Base-by-base conservation (phyloP, 2,113 vertebrate genomes). In the Melanocharis versteri region DNA sequence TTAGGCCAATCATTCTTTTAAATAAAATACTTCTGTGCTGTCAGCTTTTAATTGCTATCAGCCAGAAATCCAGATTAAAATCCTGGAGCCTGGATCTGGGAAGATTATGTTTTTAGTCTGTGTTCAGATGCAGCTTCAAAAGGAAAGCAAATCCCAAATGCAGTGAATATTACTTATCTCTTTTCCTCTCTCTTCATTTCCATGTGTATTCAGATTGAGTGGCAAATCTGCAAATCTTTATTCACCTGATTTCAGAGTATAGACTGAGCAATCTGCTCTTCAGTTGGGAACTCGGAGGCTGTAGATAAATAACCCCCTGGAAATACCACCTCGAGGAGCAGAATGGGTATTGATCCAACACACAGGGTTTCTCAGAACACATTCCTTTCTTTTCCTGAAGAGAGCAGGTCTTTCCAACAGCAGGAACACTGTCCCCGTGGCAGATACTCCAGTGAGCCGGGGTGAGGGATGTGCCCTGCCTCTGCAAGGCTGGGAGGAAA, bases 11-110 rank as follows among this genome's bases (percentile, higher is more conserved):
- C 86, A 28, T 89, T 92, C 80, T 81, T 90, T 93, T 94, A 87
- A 91, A 92, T 79, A 89, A 94, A 95, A 94, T 79, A 54, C 56
- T 87, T 81, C 48, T 69, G 56, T 61, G 92, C 90, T 84, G 72
- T 84, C 94, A 87, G 86, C 26, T 92, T 96, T 96, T 93, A 93
- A 92, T 91, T 96, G 72, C 69, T 93, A 87, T 96, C 96, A 82
- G 76, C 77, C 86, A 89, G 77, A 84, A 96, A 87, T 92, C 94
- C 94, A 93, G 92, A 93, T 94, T 96, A 95, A 94, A 93, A 93
- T 96, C 73, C 96, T 45, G 45, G 62, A 95, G 51, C 60, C 61
- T 90, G 90, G 88, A 87, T 95, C 80, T 72, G 76, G 92, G 69
- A 82, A 93, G 88, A 95, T 97, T 93, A 90, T 45, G 76, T 37